Base-by-base conservation (phyloP, 1,140 invertebrate species). In the Aphaenogaster ashmeadi region DNA sequence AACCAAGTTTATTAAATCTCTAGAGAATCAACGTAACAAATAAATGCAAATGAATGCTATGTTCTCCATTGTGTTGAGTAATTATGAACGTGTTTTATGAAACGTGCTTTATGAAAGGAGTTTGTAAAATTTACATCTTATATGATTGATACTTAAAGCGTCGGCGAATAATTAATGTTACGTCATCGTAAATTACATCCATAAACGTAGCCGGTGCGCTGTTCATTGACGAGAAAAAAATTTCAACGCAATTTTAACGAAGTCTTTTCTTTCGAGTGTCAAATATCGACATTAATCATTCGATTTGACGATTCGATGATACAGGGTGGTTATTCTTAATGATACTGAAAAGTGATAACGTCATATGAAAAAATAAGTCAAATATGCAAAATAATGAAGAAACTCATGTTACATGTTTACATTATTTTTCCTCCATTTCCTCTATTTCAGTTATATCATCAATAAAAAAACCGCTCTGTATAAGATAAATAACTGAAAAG, bases 131-230 rank as follows among this genome's bases (percentile, higher is more conserved):
- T 52, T 69, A 69, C 47, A 47, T 38, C 7, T 36, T 7, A 21
- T 33, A 13, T 8, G 18, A 81, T 54, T 33, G 11, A 64, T 47
- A 13, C 6, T 64, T 62, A 64, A 62, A 79, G 9, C 21, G 41
- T 64, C 60, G 13, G n/a, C 1, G 60, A 74, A 18, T 74, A 83
- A 72, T 47, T 83, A 83, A 80, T 47, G n/a, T 67, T 52, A 52
- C 18, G n/a, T 74, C 21, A 60, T n/a, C 27, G 18, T 60, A 83
- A 83, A 72, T 83, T 74, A 74, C 54, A 33, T 36, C 27, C 15
- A 41, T 69, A 52, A 50, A 79, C 9, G 13, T n/a, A 54, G 8
- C 5, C 36, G 36, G 27, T 44, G 36, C 3, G 27, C 0, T n/a
- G 21, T 33, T 71, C 9, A 56, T 15, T 6, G 1, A 36, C 21